phyloP scores from a whole-genome alignment of 2,888 invertebrate genomes.

The Stenolophus ochropezus region DNA sequence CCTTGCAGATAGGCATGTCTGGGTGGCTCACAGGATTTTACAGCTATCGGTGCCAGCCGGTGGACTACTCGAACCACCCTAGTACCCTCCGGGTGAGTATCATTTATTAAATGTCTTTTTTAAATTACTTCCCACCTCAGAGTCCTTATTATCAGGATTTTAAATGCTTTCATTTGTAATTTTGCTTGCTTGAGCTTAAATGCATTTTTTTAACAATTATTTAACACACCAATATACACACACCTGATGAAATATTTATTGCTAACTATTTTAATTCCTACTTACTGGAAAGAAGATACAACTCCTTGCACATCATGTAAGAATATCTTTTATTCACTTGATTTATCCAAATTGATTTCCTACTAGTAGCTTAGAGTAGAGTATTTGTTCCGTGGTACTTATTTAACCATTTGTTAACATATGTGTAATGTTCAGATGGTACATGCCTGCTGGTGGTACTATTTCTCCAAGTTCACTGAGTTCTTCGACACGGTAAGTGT shows the following conservation, averaged over 20 bases:
- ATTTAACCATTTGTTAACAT: not conserved
- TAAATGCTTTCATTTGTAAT: not conserved
- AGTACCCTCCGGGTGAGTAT: constrained; percentile 92
- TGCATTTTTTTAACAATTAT: constrained; percentile 8
- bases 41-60: constrained; percentile 96
- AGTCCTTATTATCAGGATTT: constrained; percentile 2
- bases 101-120: not conserved
- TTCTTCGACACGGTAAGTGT: constrained; percentile 94
- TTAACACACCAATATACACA: constrained; percentile 10
- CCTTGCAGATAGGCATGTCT: constrained; percentile 89
- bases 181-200: constrained; percentile 45
- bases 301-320: constrained; percentile 44
- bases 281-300: constrained; percentile 37
- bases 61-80: constrained; percentile 94
- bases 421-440: constrained; percentile 83
- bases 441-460: constrained; percentile 96
- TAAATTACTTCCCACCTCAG: not conserved
- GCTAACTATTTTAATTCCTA: constrained; percentile 40
- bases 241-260: constrained; percentile 9
- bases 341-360: not conserved
- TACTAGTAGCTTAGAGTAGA: not conserved
- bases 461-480: constrained; percentile 96
- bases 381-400: too few species aligned
- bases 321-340: constrained; percentile 41
- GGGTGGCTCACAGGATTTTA: constrained; percentile 97